Percentiles rank a stretch among this genome's conserved stretches.
Evolutionary conservation across 2,113 vertebrate species (phyloP).

Genomic region (Trichechus manatus): DNA sequence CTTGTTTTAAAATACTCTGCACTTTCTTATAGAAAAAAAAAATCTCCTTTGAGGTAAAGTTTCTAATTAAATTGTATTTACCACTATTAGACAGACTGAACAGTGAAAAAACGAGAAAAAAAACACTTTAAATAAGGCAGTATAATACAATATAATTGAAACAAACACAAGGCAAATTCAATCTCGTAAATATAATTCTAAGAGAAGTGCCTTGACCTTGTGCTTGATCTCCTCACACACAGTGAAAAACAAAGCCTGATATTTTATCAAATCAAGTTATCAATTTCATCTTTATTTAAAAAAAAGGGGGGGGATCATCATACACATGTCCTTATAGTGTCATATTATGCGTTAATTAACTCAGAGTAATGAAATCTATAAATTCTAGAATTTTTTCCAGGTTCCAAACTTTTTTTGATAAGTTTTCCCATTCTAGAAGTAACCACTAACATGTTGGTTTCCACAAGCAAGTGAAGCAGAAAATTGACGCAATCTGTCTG

Average conservation of each 20-base stretch:
- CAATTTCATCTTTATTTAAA: background rate
- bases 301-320: background rate
- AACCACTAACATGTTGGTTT: constrained; percentile 10
- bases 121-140: background rate
- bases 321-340: background rate
- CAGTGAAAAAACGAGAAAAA: background rate
- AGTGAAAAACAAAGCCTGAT: background rate
- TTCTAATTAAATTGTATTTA: constrained; percentile 52
- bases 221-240: background rate
- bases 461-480: constrained; percentile 66
- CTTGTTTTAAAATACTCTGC: constrained; percentile 40
- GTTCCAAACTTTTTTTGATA: background rate
- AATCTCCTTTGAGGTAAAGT: background rate
- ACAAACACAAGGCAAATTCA: constrained; percentile 10
- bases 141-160: background rate
- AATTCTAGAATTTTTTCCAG: constrained; percentile 19
- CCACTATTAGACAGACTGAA: background rate
- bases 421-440: constrained; percentile 16
- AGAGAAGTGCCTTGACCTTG: background rate
- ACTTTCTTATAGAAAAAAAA: background rate
- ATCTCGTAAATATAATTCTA: background rate
- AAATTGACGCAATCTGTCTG: constrained; percentile 63
- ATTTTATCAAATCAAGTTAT: background rate
- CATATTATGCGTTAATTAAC: background rate
- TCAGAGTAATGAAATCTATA: background rate